Percentiles rank a stretch among this genome's conserved stretches.
Conservation (phyloP, 2,113 vertebrate species). For the rabbit (Oryctolagus cuniculus) region DNA sequence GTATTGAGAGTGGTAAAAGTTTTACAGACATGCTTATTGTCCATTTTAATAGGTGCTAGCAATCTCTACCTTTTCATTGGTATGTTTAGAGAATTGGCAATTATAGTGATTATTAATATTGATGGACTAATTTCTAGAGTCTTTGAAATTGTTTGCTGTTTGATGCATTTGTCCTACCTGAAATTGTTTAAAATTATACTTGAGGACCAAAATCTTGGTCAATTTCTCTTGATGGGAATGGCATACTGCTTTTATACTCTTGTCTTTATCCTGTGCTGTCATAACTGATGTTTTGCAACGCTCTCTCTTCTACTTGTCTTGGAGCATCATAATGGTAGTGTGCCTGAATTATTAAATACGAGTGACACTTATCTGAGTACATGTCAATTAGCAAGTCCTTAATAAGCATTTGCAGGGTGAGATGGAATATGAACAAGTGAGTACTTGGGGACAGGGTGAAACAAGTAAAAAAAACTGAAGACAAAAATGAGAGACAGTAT, state of each 20-base stretch:
- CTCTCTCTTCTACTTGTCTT: neutral
- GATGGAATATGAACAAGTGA: neutral
- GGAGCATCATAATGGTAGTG: neutral
- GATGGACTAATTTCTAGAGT: neutral
- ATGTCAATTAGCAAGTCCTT: neutral
- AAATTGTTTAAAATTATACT: neutral
- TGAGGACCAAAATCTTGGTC: neutral
- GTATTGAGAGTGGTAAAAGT: neutral
- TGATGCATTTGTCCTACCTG: neutral
- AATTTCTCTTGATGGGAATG: neutral
- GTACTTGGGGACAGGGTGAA: neutral
- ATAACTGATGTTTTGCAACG: neutral
- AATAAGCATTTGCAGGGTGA: neutral
- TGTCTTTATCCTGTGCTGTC: neutral
- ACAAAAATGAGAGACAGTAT: neutral
- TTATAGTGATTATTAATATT: neutral
- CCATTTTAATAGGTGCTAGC: neutral
- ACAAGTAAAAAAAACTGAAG: neutral
- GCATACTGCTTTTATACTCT: accelerated
- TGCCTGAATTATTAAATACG: neutral
- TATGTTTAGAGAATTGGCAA: neutral
- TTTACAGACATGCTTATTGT: neutral
- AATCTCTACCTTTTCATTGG: neutral
- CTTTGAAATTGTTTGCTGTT: neutral
- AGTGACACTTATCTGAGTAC: neutral